A percentile compares a stretch with the other conserved stretches of the same genome.
Conservation (phyloP, 2,888 invertebrate species). For the Habroteleia sp. region DNA sequence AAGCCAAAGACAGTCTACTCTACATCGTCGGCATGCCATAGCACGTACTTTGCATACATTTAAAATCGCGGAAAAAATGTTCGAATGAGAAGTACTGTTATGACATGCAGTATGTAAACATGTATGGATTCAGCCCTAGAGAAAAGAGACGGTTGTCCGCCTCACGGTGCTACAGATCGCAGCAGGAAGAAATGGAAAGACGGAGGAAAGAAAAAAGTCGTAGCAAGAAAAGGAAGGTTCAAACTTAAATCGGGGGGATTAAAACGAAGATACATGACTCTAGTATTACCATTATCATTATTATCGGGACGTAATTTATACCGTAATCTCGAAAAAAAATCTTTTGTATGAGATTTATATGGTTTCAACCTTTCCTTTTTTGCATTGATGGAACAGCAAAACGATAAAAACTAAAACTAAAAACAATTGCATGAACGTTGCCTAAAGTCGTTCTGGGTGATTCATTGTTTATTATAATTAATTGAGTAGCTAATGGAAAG, state of each 20-base stretch:
- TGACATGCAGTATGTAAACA: constrained; percentile 54
- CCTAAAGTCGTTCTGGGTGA: neutral
- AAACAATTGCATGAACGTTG: constrained; percentile 2
- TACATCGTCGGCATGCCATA: constrained; percentile 34
- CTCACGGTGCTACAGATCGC: constrained; percentile 10
- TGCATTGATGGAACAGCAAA: neutral
- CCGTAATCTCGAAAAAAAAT: neutral
- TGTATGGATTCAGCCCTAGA: constrained; percentile 14
- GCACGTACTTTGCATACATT: constrained; percentile 41
- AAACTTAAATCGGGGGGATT: constrained; percentile 41
- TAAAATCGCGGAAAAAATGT: constrained; percentile 35
- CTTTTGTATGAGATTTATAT: constrained; percentile 11
- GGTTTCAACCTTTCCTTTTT: neutral
- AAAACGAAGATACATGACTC: constrained; percentile 29
- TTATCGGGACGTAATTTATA: constrained; percentile 32
- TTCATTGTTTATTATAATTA: constrained; percentile 25
- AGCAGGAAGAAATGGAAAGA: constrained; percentile 21
- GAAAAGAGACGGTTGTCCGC: constrained; percentile 27
- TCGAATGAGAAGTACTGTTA: constrained; percentile 57
- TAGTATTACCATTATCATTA: constrained; percentile 29
- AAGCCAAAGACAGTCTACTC: constrained; percentile 30
- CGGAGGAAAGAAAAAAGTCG: constrained; percentile 20
- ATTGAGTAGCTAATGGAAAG: constrained; percentile 27
- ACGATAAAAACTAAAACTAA: neutral
- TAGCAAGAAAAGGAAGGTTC: constrained; percentile 23